phyloP scores from a whole-genome alignment of 2,888 invertebrate species.

The Hyposoter didymator region DNA sequence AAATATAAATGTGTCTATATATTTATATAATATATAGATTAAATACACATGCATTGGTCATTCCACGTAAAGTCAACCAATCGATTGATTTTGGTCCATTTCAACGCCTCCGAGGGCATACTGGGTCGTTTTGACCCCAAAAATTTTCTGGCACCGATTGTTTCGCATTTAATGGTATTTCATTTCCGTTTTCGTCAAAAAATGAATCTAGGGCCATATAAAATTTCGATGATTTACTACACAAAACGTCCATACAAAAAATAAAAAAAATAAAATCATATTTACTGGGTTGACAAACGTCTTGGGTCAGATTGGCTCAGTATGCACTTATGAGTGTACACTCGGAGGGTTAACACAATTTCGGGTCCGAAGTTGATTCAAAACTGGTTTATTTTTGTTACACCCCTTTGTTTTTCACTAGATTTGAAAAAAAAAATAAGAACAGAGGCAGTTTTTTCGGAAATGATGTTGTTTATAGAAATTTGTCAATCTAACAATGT shows the following conservation, averaged over 20 bases:
- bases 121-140: too few species aligned
- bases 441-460: background rate
- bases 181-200: too few species aligned
- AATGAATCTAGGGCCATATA: too few species aligned
- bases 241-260: too few species aligned
- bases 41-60: conserved; percentile 16
- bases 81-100: background rate
- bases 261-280: too few species aligned
- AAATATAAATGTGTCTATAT: conserved; percentile 33
- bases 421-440: background rate
- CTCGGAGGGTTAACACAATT: background rate
- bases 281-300: too few species aligned
- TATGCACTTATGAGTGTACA: too few species aligned
- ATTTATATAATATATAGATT: conserved; percentile 18
- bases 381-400: background rate
- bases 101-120: too few species aligned
- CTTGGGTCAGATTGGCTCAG: too few species aligned
- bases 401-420: background rate
- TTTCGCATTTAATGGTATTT: too few species aligned
- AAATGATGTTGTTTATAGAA: background rate
- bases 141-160: too few species aligned
- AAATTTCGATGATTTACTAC: too few species aligned
- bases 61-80: conserved; percentile 8
- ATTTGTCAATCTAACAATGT: background rate
- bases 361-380: background rate